phyloP scores from a whole-genome alignment of 2,888 invertebrate species.

The Alloplasta piceator region DNA sequence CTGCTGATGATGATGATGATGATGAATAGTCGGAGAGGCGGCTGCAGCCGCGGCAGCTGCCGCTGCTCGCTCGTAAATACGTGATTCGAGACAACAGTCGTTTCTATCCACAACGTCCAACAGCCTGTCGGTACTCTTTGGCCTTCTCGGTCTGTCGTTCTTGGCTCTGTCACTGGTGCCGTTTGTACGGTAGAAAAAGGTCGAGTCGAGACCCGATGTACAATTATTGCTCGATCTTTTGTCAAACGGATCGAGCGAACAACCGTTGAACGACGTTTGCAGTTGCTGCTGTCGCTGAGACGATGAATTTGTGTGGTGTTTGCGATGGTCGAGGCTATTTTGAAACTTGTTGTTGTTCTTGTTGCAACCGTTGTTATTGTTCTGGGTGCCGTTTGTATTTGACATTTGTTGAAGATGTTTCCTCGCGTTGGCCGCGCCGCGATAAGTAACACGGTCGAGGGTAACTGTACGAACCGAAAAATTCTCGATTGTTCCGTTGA shows the following conservation, averaged over 20 bases:
- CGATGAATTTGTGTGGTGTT: conserved; percentile 74
- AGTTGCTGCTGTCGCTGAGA: conserved; percentile 65
- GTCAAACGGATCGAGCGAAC: conserved; percentile 68
- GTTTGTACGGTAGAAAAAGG: conserved; percentile 75
- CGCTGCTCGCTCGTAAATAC: conserved; percentile 36
- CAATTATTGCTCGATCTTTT: conserved; percentile 69
- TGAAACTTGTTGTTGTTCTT: conserved; percentile 70
- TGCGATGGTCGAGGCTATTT: conserved; percentile 76
- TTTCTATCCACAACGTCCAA: conserved; percentile 73
- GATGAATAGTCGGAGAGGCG: no score
- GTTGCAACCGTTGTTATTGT: conserved; percentile 28
- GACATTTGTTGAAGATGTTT: conserved; percentile 73
- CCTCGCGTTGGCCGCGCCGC: conserved; percentile 73
- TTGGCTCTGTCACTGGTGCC: conserved; percentile 72
- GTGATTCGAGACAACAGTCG: conserved; percentile 67
- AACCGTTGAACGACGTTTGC: conserved; percentile 71
- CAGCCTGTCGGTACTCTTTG: conserved; percentile 79
- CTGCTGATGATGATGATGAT: no score
- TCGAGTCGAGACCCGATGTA: conserved; percentile 62
- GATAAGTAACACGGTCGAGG: conserved; percentile 79
- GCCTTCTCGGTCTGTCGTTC: conserved; percentile 73
- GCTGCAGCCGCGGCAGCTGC: no score
- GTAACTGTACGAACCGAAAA: conserved; percentile 77
- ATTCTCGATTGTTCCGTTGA: conserved; percentile 44
- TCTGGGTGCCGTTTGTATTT: conserved; percentile 17